These are phyloP conservation scores for Hemicordylus capensis DNA, from an alignment of 2,113 vertebrate genomes.

Conservation along the genomic window DNA sequence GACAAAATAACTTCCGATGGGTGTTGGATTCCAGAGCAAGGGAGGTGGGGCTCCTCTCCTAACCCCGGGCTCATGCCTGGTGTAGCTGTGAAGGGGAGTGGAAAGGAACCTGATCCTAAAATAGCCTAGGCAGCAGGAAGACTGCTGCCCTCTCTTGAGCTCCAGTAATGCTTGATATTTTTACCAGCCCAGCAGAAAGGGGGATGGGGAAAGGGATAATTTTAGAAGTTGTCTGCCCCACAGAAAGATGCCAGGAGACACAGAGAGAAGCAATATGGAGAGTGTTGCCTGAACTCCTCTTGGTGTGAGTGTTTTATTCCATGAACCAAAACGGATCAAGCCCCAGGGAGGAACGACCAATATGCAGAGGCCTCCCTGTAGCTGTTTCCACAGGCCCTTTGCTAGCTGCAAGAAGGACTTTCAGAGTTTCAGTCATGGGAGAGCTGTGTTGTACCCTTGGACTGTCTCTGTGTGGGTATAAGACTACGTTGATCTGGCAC, in stretches of 20 bases:
- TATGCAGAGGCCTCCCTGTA: slow-evolving; percentile 20
- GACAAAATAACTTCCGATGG: slow-evolving; percentile 19
- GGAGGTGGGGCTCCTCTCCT: neutral
- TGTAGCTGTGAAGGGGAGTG: neutral
- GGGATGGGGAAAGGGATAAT: slow-evolving; percentile 54
- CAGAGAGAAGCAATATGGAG: neutral
- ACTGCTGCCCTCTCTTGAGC: slow-evolving; percentile 1
- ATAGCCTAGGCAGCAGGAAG: slow-evolving; percentile 55
- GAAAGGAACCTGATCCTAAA: slow-evolving; percentile 62
- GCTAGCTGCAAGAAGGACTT: neutral
- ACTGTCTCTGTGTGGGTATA: accelerated
- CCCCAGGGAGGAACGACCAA: neutral
- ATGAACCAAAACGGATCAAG: neutral
- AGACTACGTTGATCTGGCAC: neutral
- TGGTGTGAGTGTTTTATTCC: neutral
- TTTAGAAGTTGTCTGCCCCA: slow-evolving; percentile 53
- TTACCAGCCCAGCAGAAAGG: neutral
- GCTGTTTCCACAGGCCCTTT: slow-evolving; percentile 14
- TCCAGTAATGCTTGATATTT: slow-evolving; percentile 23
- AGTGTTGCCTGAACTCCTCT: accelerated
- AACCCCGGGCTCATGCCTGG: neutral
- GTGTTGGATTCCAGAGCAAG: neutral
- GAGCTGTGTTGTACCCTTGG: neutral
- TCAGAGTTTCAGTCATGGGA: slow-evolving; percentile 11
- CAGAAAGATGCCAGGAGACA: slow-evolving; percentile 40